Evolutionary conservation across 53 echinoderm and acorn worm species (phyloP).

Genomic region (Holothuria leucospilota): DNA sequence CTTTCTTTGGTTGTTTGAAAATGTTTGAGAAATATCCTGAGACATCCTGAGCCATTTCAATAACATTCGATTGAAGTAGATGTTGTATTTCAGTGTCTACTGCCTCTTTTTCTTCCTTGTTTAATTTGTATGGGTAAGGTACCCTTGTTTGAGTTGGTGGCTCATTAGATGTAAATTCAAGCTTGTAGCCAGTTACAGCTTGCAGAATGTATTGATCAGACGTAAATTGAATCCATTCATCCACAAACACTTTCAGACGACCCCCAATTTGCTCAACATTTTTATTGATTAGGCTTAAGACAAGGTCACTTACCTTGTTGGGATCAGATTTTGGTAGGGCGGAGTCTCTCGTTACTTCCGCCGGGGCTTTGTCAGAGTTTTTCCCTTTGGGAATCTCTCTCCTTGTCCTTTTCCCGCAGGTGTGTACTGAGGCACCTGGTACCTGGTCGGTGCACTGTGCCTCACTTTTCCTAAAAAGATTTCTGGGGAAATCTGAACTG

Average conservation of each 20-base stretch:
- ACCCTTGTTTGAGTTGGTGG: conserved; percentile 2
- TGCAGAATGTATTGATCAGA: conserved; percentile 47
- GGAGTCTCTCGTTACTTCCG: neutral
- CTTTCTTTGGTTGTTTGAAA: conserved; percentile 69
- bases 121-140: no score
- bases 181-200: conserved; percentile 45
- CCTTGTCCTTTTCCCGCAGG: neutral
- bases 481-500: no score
- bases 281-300: neutral
- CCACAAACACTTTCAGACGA: neutral
- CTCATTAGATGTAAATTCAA: conserved; percentile 41
- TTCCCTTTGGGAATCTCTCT: conserved; percentile 9
- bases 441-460: conserved; percentile 30
- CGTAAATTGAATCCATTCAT: conserved; percentile 6
- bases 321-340: neutral
- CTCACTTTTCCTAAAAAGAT: no score
- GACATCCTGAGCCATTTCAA: no score
- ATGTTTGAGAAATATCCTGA: no score
- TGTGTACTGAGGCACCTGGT: conserved; percentile 13
- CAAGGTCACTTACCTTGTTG: no score
- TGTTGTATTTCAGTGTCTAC: conserved; percentile 52
- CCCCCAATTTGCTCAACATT: neutral
- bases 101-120: neutral
- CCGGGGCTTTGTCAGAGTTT: neutral
- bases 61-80: neutral